These are phyloP conservation scores for Smittia sp. DNA, from an alignment of 2,888 invertebrate genomes.

Conservation along the genomic window DNA sequence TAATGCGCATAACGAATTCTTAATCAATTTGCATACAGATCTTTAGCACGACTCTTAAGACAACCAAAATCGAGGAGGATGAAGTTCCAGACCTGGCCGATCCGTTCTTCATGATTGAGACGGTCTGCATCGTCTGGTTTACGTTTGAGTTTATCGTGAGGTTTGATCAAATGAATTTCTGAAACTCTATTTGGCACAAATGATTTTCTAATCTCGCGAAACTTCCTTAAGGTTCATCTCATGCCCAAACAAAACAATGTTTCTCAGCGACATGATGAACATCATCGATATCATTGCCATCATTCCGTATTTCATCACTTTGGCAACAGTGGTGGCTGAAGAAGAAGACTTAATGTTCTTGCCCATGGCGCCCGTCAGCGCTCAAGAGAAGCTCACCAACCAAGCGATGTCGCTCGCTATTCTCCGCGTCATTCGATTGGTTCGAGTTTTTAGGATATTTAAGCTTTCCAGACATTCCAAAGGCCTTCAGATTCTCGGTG, in stretches of 20 bases:
- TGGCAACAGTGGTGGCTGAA: conserved; percentile 97
- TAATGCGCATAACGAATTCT: background rate
- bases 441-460: conserved; percentile 99
- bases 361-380: conserved; percentile 86
- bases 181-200: background rate
- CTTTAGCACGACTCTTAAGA: conserved; percentile 92
- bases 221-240: conserved; percentile 80
- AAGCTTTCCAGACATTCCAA: conserved; percentile 99
- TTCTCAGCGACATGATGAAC: conserved; percentile 99
- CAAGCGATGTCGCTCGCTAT: conserved; percentile 99
- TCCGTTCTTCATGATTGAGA: conserved; percentile 99
- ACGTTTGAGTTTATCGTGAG: conserved; percentile 95
- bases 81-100: conserved; percentile 99
- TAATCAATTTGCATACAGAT: conserved; percentile 54
- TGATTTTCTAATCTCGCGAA: too few species aligned
- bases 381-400: conserved; percentile 90
- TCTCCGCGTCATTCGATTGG: conserved; percentile 96
- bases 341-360: conserved; percentile 87
- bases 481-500: conserved; percentile 98
- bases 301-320: conserved; percentile 99
- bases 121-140: conserved; percentile 99
- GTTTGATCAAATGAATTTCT: conserved; percentile 44
- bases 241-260: conserved; percentile 97
- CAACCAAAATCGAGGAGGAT: conserved; percentile 95
- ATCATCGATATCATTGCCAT: conserved; percentile 99